Base-by-base conservation (phyloP, 2,797 vertebrate species). In the Sebastes alutus region DNA sequence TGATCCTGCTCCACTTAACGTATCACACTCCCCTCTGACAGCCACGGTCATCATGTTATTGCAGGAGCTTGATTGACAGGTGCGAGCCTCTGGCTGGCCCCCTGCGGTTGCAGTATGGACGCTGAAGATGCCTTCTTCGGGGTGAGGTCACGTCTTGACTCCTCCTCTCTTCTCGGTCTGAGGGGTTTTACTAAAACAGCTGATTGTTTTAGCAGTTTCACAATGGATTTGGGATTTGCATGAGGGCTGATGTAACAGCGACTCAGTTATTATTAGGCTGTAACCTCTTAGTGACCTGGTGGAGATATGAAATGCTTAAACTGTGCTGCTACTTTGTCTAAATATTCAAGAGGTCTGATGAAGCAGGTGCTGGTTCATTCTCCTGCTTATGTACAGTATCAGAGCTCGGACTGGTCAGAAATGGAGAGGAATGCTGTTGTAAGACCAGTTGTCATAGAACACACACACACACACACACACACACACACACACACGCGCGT, bases 381-480 rank as follows among this genome's bases (percentile, higher is more conserved):
- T n/a, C 22, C 66, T n/a, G 16, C 38, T 55, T 13, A 22, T 67
- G 65, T 73, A 62, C 67, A 80, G 78, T 77, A 65, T 77, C 71
- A 70, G 62, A 84, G 62, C 18, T 64, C 8, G 2, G 65, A 52
- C 67, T 68, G 72, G 71, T 85, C 64, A 67, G 66, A 63, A 75
- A 67, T 62, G 55, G 27, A 79, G 68, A 83, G 86, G 89, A 94
- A 92, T 89, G 87, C 71, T 80, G 82, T 54, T 78, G 62, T 90
- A 89, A 90, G 88, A 77, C 82, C 93, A 93, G 88, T 91, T 93
- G 91, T 89, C 87, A 72, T 77, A 70, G 61, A 66, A 65, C 63
- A 78, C 79, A 75, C 7, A 65, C 63, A 78, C 77, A 75, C 42
- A 18, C 2, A 42, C 38, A 46, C 42, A 46, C 42, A 46, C 7